Evolutionary conservation across 1,140 invertebrate genomes (phyloP), one percentile per base, ranked within the genome.

Genomic region (Luehdorfia chinensis): DNA sequence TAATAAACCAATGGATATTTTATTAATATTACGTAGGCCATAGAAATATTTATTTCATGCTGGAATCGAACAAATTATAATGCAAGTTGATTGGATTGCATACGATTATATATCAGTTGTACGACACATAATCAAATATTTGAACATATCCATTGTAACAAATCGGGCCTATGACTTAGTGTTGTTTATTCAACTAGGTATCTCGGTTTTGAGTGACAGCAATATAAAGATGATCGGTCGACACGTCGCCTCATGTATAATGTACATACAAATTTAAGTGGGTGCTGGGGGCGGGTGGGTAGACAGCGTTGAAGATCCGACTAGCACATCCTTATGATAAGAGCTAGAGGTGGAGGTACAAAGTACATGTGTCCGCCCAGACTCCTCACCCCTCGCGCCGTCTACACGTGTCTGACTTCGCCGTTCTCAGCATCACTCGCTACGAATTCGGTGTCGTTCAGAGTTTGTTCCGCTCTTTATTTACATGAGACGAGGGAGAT

Each of bases 191-290:
- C 47, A 62, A 47, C 48, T 23, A 39, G 43, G 54, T 57, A 59
- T 64, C 46, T 63, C 55, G 41, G 43, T 52, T 27, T 61, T 49
- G 41, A 57, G 66, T 63, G 67, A 68, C 59, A 60, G 56, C 62
- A 65, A 75, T 75, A 78, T 68, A 81, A 76, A 76, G 62, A 78
- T 81, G 75, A 81, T 81, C 65, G 73, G 63, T 63, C 52, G 68
- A 77, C 74, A 74, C 56, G 62, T 66, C 51, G 50, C 45, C 77
- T 81, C 77, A 81, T 84, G 70, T 77, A 72, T 80, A 69, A 84
- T 84, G 79, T 81, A 74, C 79, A 84, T 84, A 80, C 74, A 77
- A 79, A 83, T 83, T n/a, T 66, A 66, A 72, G 63, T 65, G 66
- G 67, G 68, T 54, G 69, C 61, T 39, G 55, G 48, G 47, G 21